Base-by-base conservation (phyloP, 2,113 vertebrate genomes). In the Cebus imitator region DNA sequence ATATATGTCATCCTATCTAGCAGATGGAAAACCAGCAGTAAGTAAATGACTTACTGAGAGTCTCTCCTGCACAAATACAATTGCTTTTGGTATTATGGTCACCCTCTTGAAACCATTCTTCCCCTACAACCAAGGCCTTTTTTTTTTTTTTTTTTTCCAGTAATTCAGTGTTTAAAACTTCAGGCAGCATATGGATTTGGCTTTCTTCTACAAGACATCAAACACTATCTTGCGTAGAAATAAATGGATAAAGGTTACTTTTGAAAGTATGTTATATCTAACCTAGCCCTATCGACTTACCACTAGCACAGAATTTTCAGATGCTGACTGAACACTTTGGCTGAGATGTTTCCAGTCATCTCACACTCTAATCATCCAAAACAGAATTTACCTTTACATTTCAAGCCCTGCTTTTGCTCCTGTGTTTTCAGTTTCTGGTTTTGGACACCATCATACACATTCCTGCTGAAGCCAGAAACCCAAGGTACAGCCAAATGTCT, bases 11-110 rank as follows among this genome's bases (percentile, higher is more conserved):
- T 92, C 52, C 43, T 32, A 13, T 92, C 55, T 25, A 73, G 68
- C 64, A 91, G 82, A 92, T 82, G 84, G 84, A 85, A 96, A 96
- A 85, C 7, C 37, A 76, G 40, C 52, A 93, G 81, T 66, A 40
- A 95, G 79, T 66, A 68, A 84, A 78, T 87, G 43, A 87, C 75
- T 82, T 72, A 81, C 68, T 88, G 48, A 57, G 37, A 88, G 72
- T 83, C 58, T 87, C 58, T 80, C 52, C 66, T 86, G 75, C 68
- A 76, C 40, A 92, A 83, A 50, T 6, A 6, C 66, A 86, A 79
- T 83, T 3, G 40, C 52, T 80, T 40, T 80, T 83, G 80, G 18
- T 52, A 55, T 32, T 37, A 76, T 10, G 37, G 57, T 75, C 55
- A 58, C 35, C 55, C 57, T 94, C 43, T 64, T 80, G 17, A 94